Percentiles rank a stretch among this genome's conserved stretches.
phyloP scores from a whole-genome alignment of 1,140 invertebrate species.

The Ptiloglossa arizonensis region DNA sequence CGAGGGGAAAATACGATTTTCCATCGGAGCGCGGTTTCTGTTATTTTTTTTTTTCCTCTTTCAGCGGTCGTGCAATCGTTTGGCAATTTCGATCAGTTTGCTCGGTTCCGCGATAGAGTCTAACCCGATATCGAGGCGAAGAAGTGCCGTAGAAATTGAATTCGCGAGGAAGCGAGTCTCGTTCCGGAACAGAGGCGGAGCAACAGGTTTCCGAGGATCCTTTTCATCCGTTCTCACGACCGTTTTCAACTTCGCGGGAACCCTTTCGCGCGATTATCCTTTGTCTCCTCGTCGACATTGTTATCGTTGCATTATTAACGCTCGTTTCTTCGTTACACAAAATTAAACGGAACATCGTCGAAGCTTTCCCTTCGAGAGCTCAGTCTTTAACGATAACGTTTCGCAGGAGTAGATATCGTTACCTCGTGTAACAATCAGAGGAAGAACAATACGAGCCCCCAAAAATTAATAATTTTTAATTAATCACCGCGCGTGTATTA shows the following conservation, averaged over 20 bases:
- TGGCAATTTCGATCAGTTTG: neutral
- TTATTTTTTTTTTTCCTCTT: no score
- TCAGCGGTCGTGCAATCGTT: neutral
- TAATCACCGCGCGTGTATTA: no score
- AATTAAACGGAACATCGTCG: no score
- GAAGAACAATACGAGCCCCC: no score
- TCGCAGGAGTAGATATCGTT: no score
- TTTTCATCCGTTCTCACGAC: neutral
- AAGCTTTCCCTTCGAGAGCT: no score
- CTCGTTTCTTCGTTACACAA: no score
- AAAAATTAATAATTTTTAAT: no score
- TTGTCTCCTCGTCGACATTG: neutral
- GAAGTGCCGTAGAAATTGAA: slow-evolving; percentile 7
- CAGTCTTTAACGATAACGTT: no score
- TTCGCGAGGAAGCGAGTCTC: neutral
- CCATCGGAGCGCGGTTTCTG: no score
- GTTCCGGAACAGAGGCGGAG: neutral
- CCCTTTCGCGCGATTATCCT: neutral
- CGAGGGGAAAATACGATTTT: no score
- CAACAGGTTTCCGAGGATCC: slow-evolving; percentile 26
- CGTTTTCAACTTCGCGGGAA: neutral
- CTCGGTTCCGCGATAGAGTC: neutral
- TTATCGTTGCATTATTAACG: neutral
- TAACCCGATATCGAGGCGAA: neutral
- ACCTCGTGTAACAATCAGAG: no score